Evolutionary conservation across 2,113 vertebrate genomes (phyloP).

Genomic region (Phodopus roborovskii): DNA sequence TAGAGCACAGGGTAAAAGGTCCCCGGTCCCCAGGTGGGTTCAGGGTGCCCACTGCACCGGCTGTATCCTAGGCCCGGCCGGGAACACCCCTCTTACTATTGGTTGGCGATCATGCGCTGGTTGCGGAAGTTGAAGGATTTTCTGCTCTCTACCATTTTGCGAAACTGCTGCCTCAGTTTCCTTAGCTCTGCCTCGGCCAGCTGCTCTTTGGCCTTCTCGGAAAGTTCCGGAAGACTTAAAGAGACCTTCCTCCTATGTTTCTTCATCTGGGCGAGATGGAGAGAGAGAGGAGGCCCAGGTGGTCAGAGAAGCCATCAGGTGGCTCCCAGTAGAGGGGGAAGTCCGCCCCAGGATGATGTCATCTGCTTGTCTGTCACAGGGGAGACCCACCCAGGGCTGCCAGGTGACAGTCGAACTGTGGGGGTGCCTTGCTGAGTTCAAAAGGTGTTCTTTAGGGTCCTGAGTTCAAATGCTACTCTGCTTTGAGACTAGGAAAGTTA

Average conservation of each 20-base stretch:
- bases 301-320: neutral
- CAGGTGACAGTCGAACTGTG: neutral
- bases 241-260: neutral
- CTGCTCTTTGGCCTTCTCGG: slow-evolving; percentile 33
- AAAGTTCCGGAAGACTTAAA: accelerated
- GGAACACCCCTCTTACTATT: slow-evolving; percentile 81
- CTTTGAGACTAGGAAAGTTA: neutral
- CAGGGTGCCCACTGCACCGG: neutral
- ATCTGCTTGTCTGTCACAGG: neutral
- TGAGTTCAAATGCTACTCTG: neutral
- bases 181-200: slow-evolving; percentile 60
- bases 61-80: neutral
- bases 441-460: neutral
- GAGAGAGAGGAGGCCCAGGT: neutral
- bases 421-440: neutral
- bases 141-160: slow-evolving; percentile 66
- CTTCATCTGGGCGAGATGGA: neutral
- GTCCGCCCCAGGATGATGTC: neutral
- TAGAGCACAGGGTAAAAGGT: neutral
- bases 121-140: slow-evolving; percentile 64
- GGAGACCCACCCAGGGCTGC: neutral
- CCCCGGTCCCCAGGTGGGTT: neutral
- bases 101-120: slow-evolving; percentile 66
- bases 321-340: neutral
- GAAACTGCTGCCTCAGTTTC: slow-evolving; percentile 80